A percentile compares a stretch with the other conserved stretches of the same genome.
These are phyloP conservation scores for Phaethornis superciliosus DNA, from an alignment of 2,113 vertebrate genomes.

Conservation along the genomic window DNA sequence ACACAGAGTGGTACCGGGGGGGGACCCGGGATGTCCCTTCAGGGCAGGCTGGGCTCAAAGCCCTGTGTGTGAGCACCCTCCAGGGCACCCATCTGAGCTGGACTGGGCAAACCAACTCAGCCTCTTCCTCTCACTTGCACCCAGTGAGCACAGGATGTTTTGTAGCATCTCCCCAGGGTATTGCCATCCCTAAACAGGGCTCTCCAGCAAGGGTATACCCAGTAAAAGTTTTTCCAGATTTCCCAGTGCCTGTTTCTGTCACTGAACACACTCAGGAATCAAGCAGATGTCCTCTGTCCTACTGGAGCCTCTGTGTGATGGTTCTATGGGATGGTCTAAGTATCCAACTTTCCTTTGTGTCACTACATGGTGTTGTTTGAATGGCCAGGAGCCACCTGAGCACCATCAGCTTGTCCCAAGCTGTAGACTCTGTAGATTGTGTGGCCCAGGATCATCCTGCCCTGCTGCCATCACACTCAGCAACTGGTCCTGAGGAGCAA, in stretches of 20 bases:
- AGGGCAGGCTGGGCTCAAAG: not conserved
- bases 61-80: not conserved
- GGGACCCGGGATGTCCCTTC: not conserved
- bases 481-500: not conserved
- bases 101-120: not conserved
- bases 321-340: not conserved
- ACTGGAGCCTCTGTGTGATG: accelerated
- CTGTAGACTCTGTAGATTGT: not conserved
- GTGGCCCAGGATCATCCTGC: not conserved
- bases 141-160: no score
- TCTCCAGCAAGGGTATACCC: not conserved
- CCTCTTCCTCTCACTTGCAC: not conserved
- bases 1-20: accelerated
- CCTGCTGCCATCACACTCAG: not conserved
- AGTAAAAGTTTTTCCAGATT: not conserved
- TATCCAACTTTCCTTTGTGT: not conserved
- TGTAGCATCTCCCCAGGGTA: accelerated
- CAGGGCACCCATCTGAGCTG: not conserved
- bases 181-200: not conserved
- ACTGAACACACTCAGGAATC: not conserved
- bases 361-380: accelerated
- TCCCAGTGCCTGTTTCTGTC: not conserved
- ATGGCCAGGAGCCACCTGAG: not conserved
- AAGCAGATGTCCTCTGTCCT: not conserved
- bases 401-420: accelerated